Conservation (phyloP, 1,140 invertebrate genomes). For the Mylabris phalerata region DNA sequence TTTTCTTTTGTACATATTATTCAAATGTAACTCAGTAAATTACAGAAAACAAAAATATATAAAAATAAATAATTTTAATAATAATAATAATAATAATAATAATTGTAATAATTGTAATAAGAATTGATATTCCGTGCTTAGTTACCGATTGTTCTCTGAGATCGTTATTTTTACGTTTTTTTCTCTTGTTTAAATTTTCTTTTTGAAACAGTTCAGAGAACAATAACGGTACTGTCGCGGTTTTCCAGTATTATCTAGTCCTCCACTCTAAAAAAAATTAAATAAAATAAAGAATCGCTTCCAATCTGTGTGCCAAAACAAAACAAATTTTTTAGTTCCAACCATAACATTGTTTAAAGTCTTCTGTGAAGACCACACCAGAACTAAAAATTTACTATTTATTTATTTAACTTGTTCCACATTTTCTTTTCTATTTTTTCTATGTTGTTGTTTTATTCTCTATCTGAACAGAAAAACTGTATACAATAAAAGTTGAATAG, state of each 20-base stretch:
- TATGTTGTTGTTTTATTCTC: too few species aligned
- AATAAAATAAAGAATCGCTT: not conserved
- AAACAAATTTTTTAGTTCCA: not conserved
- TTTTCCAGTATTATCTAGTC: slow-evolving; percentile 45
- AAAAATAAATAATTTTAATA: too few species aligned
- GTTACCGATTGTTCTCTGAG: slow-evolving; percentile 24
- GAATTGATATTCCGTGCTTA: slow-evolving; percentile 32
- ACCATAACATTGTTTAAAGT: not conserved
- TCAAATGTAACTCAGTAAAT: slow-evolving; percentile 30
- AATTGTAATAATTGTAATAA: slow-evolving; percentile 20
- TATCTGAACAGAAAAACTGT: too few species aligned
- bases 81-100: too few species aligned
- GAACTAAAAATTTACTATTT: too few species aligned
- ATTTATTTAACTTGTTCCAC: too few species aligned
- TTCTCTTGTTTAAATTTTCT: not conserved
- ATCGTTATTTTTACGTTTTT: not conserved
- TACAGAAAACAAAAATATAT: too few species aligned
- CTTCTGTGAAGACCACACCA: not conserved
- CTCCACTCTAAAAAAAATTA: slow-evolving; percentile 29
- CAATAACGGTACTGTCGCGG: slow-evolving; percentile 23
- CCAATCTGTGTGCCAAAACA: slow-evolving; percentile 12
- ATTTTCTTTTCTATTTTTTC: too few species aligned
- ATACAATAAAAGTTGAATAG: too few species aligned
- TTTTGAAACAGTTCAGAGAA: not conserved
- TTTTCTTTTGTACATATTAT: slow-evolving; percentile 21